Percentiles rank a stretch among this genome's conserved stretches.
Evolutionary conservation across 2,888 invertebrate species (phyloP).

Genomic region (Drosophila kuntzei): DNA sequence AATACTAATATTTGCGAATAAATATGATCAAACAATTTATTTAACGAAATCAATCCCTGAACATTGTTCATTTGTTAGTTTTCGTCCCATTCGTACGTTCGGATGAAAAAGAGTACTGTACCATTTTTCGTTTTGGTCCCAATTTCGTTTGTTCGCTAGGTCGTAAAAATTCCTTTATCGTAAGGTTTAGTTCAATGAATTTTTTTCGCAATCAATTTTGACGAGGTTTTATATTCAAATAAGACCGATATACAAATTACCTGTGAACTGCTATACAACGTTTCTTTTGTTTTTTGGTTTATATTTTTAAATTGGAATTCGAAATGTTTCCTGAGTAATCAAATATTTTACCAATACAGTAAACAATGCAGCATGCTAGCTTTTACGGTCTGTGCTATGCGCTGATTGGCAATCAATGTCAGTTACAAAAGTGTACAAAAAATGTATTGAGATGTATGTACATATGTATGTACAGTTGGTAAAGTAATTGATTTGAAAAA

Average conservation of each 20-base stretch:
- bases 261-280: background rate
- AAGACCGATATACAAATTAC: background rate
- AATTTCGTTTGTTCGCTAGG: background rate
- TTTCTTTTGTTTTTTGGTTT: background rate
- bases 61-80: background rate
- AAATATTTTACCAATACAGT: slow-evolving; percentile 5
- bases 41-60: background rate
- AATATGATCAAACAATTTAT: background rate
- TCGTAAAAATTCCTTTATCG: background rate
- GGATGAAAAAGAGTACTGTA: background rate
- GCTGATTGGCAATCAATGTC: slow-evolving; percentile 6
- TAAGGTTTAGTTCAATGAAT: background rate
- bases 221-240: background rate
- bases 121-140: background rate
- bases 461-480: background rate
- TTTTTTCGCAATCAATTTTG: background rate
- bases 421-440: background rate
- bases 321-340: slow-evolving; percentile 5
- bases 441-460: background rate
- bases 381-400: background rate
- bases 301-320: background rate
- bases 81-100: background rate
- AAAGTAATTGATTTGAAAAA: background rate
- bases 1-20: background rate
- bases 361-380: slow-evolving; percentile 4